phyloP scores from a whole-genome alignment of 2,797 vertebrate genomes.

The Anniella stebbinsi region DNA sequence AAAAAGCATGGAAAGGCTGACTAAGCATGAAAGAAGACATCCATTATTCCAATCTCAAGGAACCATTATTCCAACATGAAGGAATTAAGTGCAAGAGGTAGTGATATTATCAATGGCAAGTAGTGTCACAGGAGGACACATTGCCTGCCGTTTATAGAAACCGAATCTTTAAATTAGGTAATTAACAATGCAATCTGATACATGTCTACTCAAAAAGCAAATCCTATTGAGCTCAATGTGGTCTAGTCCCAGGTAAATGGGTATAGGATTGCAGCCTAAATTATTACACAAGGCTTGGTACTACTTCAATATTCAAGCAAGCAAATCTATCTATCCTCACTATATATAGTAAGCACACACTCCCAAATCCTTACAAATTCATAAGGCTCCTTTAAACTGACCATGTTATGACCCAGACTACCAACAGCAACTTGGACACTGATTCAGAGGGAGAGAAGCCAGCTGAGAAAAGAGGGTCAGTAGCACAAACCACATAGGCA shows the following conservation, averaged over 20 bases:
- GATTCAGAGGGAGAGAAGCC: neutral
- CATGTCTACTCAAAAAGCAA: neutral
- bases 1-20: slow-evolving; percentile 39
- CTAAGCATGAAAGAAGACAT: neutral
- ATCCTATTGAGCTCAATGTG: neutral
- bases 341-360: neutral
- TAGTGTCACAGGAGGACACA: neutral
- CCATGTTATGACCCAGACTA: neutral
- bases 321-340: no score
- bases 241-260: neutral
- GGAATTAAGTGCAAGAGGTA: neutral
- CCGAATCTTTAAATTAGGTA: neutral
- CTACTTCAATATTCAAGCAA: slow-evolving; percentile 14
- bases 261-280: neutral
- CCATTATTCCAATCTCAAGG: slow-evolving; percentile 12
- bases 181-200: neutral
- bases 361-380: neutral
- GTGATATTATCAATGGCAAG: neutral
- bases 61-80: slow-evolving; percentile 16
- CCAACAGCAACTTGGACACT: neutral
- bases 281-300: slow-evolving; percentile 30
- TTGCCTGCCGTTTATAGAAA: slow-evolving; percentile 24
- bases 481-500: neutral
- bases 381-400: neutral
- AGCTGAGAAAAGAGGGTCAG: neutral